Evolutionary conservation across 2,888 invertebrate species (phyloP), one percentile per base, ranked within the genome.

Genomic region (Congeria kusceri): DNA sequence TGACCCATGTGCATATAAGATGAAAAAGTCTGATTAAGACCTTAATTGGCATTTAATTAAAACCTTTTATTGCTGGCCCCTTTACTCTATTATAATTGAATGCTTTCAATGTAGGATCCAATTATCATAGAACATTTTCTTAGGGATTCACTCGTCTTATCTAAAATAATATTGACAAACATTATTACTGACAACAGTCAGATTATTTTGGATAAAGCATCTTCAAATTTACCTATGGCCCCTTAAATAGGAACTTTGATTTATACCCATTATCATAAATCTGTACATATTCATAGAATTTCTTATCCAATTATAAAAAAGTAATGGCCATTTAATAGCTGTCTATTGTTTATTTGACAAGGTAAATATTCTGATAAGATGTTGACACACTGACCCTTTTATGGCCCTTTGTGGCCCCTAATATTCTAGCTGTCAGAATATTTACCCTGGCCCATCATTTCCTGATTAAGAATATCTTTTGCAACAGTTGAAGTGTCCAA

Each of bases 111-210:
- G n/a, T 15, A 53, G 4, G 53, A 4, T 9, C 20, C 53, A 53
- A 53, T 53, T 53, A 53, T 53, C 25, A 7, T 53, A 18, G 20
- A 20, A 53, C 25, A 25, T 53, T 53, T 53, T 39, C 20, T 23
- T 53, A 25, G 13, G 53, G 53, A 53, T 53, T 53, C 53, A 53
- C 20, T 23, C 9, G 5, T 53, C 13, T 20, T 53, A 53, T 53
- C 53, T 23, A 9, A 53, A 53, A n/a, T 9, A 63, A 62, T 74
- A 74, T 74, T 74, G 74, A 74, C 74, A 74, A 68, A 74, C 68
- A 74, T 29, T 62, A 67, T 74, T 68, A 67, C 32, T 18, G 53
- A 20, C 28, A 53, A 49, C 27, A 32, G 27, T 53, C 11, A 63
- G 53, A 53, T 56, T 53, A 23, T n/a, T 23, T 2, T 23, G 7